Percentiles rank a stretch among this genome's conserved stretches.
These are phyloP conservation scores for Cynopterus brachyotis DNA, from an alignment of 2,113 vertebrate genomes.

Conservation along the genomic window DNA sequence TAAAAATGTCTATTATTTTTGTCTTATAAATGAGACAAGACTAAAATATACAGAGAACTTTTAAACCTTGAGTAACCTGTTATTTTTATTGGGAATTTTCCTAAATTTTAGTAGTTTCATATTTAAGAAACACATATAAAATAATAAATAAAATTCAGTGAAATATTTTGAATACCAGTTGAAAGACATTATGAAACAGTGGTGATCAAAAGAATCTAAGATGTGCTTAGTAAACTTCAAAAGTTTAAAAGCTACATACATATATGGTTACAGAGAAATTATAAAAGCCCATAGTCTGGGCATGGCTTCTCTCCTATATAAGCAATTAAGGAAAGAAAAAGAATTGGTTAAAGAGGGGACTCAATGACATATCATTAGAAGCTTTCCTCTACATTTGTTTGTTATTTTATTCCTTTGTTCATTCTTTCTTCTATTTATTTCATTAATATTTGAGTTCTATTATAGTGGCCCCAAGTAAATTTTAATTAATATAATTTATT, in stretches of 20 bases:
- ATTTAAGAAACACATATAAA: not conserved
- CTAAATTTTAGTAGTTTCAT: not conserved
- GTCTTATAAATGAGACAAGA: not conserved
- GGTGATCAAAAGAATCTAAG: not conserved
- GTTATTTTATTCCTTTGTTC: not conserved
- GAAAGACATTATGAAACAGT: not conserved
- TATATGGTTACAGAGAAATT: not conserved
- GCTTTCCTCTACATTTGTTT: not conserved
- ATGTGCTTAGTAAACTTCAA: not conserved
- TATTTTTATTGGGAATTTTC: not conserved
- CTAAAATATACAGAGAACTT: not conserved
- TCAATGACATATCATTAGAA: not conserved
- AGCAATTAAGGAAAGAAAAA: not conserved
- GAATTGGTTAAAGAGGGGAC: not conserved
- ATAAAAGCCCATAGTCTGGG: not conserved
- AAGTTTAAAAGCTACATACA: not conserved
- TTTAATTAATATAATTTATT: not conserved
- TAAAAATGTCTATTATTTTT: not conserved
- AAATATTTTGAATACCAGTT: not conserved
- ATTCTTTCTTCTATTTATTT: not conserved
- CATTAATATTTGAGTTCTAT: not conserved
- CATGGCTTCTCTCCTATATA: not conserved
- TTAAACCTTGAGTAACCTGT: not conserved
- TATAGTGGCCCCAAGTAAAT: not conserved
- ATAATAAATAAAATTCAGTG: not conserved